Percentiles rank a stretch among this genome's conserved stretches.
Evolutionary conservation across 1,140 invertebrate species (phyloP).

Genomic region (Vanessa atalanta): DNA sequence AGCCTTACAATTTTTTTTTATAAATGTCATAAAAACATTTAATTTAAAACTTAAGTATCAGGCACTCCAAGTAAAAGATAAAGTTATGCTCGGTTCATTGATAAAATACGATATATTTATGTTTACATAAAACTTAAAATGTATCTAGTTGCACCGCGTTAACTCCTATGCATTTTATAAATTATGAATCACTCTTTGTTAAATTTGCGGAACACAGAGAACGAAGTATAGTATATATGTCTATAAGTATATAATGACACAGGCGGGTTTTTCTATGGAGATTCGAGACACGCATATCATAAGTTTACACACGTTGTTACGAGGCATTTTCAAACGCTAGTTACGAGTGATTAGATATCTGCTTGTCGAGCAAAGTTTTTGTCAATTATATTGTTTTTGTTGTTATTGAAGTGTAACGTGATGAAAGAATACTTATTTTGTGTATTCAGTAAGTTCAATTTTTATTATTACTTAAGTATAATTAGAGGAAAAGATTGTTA

Average conservation of each 20-base stretch:
- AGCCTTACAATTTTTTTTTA: too few species aligned
- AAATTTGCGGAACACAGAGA: background rate
- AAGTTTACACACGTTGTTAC: constrained; percentile 21
- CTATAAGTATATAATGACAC: constrained; percentile 15
- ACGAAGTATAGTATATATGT: background rate
- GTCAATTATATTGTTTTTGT: background rate
- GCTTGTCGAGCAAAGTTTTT: background rate
- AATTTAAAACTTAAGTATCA: too few species aligned
- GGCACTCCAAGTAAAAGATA: too few species aligned
- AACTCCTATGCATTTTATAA: background rate
- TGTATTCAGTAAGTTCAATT: constrained; percentile 19
- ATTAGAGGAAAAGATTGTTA: background rate
- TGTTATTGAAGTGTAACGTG: background rate
- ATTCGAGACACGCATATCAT: constrained; percentile 17
- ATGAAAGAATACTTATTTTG: constrained; percentile 18
- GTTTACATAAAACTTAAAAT: background rate
- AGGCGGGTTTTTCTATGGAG: constrained; percentile 28
- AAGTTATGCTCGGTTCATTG: background rate
- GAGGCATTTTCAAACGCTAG: constrained; percentile 10
- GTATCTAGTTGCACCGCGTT: background rate
- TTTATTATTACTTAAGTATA: background rate
- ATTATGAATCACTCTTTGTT: background rate
- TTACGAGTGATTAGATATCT: background rate
- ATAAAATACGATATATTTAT: background rate
- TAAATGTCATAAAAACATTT: too few species aligned